Evolutionary conservation across 2,797 vertebrate species (phyloP), one percentile per base, ranked within the genome.

Genomic region (Gadopsis marmoratus): DNA sequence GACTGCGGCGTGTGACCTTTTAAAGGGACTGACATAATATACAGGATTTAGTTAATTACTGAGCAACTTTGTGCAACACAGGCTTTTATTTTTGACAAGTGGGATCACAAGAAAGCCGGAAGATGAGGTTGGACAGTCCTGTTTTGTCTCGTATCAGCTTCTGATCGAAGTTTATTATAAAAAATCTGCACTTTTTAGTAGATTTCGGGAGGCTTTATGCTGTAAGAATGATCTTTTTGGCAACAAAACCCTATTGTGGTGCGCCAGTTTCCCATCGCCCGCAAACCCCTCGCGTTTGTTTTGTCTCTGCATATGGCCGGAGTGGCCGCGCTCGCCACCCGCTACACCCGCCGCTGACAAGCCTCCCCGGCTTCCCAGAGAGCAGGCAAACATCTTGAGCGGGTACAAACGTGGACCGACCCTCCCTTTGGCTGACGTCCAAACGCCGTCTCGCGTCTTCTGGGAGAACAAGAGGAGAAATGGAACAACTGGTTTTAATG

Each of bases 401-500:
- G 79, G 77, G 97, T 96, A 96, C 97, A 96, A 96, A 96, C 96
- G 94, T 96, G 96, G 96, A 97, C 96, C 83, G 74, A 67, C 96
- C 97, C 96, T 97, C 96, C 96, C 95, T 82, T 96, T 99, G 98
- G 98, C 97, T 97, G 97, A 95, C 97, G 94, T 99, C 98, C 97
- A 99, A 98, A 97, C 96, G 96, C 96, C 94, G 96, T 85, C 91
- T 84, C 92, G 95, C 96, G 97, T 99, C 98, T 99, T 98, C 97
- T 97, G 98, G 98, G 98, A 99, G 98, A 99, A 99, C 98, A 99
- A 96, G 97, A 97, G 97, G 97, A 99, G 98, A 99, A 98, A 99
- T 98, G 98, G 98, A 99, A 99, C 98, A 99, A 99, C 98, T 98
- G 98, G 97, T 99, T 99, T 99, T 99, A 99, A 99, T 99, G 98